Percentiles rank a stretch among this genome's conserved stretches.
Conservation (phyloP, 2,113 vertebrate species). For the Numida meleagris region DNA sequence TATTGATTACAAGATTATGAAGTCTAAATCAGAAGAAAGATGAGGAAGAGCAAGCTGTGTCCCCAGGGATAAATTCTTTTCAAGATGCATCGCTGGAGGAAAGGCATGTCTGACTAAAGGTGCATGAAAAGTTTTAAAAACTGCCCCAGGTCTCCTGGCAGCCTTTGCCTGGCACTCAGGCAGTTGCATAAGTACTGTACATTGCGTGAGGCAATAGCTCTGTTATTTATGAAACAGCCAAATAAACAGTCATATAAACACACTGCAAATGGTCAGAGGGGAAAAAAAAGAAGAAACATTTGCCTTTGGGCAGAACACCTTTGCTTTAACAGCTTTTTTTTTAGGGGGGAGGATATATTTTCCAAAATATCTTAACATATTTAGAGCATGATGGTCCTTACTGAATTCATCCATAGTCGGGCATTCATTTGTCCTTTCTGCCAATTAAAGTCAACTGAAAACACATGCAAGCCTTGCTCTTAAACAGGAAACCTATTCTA, state of each 20-base stretch:
- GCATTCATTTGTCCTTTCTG: not conserved
- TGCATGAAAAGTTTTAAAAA: fast-evolving
- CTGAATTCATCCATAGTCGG: constrained; percentile 38
- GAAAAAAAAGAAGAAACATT: not conserved
- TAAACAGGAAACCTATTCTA: not conserved
- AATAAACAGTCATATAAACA: constrained; percentile 38
- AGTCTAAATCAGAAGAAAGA: not conserved
- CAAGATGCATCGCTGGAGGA: not conserved
- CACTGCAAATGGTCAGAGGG: not conserved
- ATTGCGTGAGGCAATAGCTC: not conserved
- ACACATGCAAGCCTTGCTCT: not conserved
- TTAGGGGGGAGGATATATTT: not conserved
- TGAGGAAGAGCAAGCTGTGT: not conserved
- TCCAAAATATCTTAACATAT: constrained; percentile 59
- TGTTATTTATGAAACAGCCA: constrained; percentile 27
- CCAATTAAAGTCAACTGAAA: constrained; percentile 22
- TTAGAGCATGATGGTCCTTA: constrained; percentile 38
- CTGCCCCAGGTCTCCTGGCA: not conserved
- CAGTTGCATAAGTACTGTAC: not conserved
- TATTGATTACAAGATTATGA: not conserved
- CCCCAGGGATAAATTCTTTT: not conserved
- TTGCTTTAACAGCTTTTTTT: not conserved
- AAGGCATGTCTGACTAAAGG: not conserved
- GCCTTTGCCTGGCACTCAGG: not conserved
- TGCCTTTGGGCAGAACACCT: constrained; percentile 8